Evolutionary conservation across 2,797 vertebrate genomes (phyloP), one percentile per base, ranked within the genome.

Genomic region (Eptatretus atami): DNA sequence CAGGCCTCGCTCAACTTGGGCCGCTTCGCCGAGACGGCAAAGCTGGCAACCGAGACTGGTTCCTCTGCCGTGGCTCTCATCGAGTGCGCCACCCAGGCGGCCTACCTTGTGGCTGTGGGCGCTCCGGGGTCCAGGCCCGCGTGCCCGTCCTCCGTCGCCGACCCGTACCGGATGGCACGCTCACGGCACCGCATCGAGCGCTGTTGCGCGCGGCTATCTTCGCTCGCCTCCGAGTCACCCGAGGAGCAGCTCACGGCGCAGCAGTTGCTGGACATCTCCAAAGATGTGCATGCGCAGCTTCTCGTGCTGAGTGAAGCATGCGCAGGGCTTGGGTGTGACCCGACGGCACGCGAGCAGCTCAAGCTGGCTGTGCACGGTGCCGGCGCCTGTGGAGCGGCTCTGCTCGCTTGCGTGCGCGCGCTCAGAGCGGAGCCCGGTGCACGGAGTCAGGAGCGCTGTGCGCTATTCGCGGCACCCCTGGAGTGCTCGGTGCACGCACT

Each of bases 1-100:
- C 92, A 98, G 77, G 93, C 85, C 76, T 90, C 95, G 75, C 86
- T 96, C 69, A 96, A 94, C 72, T 93, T 95, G 92, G 92, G 92
- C 69, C 82, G 82, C 69, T 93, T 90, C 64, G 72, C 74, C 0
- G 92, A 98, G 71, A 86, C 84, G 10, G 86, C 82, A 8, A 86
- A 88, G 71, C 81, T 83, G 65, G 77, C 95, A 64, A 69, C 76
- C 73, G 88, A 96, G 73, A 83, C 93, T 82, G 84, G 82, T 1
- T 82, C 90, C 70, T 71, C 94, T 69, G 90, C 94, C 71, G 86
- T 93, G 67, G 85, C 92, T 3, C 70, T 98, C 71, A 90, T 86
- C 0, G 90, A 98, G 68, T 87, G 81, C 69, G 94, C 92, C 0
- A 85, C 90, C 12, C 88, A 98, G 1, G 92, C 88, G 0, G 85